Evolutionary conservation across 2,113 vertebrate species (phyloP).

Genomic region (Probosciger aterrimus): DNA sequence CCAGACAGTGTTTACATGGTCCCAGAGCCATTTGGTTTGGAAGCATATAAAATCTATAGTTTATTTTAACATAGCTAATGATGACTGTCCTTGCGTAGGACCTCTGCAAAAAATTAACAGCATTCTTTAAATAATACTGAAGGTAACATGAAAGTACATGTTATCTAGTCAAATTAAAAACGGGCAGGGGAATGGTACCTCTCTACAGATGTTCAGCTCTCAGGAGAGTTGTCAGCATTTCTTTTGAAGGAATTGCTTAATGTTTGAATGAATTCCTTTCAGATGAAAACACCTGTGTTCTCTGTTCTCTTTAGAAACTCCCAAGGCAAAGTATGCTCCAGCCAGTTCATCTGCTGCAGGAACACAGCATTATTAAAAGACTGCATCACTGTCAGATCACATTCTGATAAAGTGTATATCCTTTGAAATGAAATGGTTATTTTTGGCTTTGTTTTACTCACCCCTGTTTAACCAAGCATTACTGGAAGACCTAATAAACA

Average conservation of each 20-base stretch:
- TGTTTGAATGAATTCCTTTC: background rate
- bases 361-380: background rate
- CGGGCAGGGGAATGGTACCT: fast-evolving
- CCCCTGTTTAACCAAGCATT: background rate
- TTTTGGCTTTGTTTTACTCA: constrained; percentile 15
- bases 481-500: background rate
- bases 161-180: background rate
- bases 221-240: background rate
- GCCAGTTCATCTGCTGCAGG: background rate
- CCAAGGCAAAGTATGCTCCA: constrained; percentile 32
- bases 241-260: background rate
- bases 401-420: background rate
- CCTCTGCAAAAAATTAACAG: background rate
- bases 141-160: background rate
- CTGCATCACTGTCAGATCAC: background rate
- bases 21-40: background rate
- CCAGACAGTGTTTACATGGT: background rate
- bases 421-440: background rate
- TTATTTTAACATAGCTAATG: background rate
- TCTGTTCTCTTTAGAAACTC: constrained; percentile 5
- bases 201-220: background rate
- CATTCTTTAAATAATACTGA: background rate
- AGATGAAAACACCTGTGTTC: background rate
- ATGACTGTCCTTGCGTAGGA: background rate
- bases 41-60: background rate